Conservation (phyloP, 2,113 vertebrate genomes). For the Carassius carassius region DNA sequence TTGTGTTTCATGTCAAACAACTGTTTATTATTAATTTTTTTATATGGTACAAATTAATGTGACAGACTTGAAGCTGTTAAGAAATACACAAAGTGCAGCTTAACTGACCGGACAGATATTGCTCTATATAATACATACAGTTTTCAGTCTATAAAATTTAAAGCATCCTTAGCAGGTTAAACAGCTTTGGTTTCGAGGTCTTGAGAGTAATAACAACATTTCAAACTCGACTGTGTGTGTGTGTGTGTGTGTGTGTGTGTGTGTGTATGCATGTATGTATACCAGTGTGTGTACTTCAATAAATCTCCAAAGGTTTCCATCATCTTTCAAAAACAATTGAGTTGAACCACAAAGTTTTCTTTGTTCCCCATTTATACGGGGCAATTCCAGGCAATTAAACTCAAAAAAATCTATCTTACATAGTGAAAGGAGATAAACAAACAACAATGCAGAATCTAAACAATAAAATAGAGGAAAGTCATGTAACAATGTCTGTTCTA, state of each 20-base stretch:
- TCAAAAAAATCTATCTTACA: slow-evolving; percentile 64
- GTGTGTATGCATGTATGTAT: neutral
- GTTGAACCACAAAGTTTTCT: slow-evolving; percentile 63
- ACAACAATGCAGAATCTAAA: slow-evolving; percentile 17
- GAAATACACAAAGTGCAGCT: slow-evolving; percentile 99
- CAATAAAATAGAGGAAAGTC: slow-evolving; percentile 62
- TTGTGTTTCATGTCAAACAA: slow-evolving; percentile 93
- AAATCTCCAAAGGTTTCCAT: slow-evolving; percentile 21
- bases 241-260: slow-evolving; percentile 16
- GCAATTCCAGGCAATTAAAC: slow-evolving; percentile 60
- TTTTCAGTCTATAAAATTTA: slow-evolving; percentile 84
- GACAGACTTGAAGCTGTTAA: slow-evolving; percentile 97
- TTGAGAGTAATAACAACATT: slow-evolving; percentile 80
- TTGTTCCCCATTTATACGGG: slow-evolving; percentile 57
- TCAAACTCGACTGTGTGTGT: slow-evolving; percentile 64
- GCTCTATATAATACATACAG: slow-evolving; percentile 98
- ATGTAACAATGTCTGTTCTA: slow-evolving; percentile 65
- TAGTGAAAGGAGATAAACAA: slow-evolving; percentile 34
- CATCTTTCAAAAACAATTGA: slow-evolving; percentile 58
- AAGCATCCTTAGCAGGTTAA: slow-evolving; percentile 94
- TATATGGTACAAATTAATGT: slow-evolving; percentile 98
- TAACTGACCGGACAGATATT: slow-evolving; percentile 99
- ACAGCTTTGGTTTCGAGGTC: slow-evolving; percentile 99
- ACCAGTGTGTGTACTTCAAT: slow-evolving; percentile 22
- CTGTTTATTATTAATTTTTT: slow-evolving; percentile 94